These are phyloP conservation scores for Drosophila mojavensis DNA, from an alignment of 1,140 invertebrate species.

Conservation along the genomic window DNA sequence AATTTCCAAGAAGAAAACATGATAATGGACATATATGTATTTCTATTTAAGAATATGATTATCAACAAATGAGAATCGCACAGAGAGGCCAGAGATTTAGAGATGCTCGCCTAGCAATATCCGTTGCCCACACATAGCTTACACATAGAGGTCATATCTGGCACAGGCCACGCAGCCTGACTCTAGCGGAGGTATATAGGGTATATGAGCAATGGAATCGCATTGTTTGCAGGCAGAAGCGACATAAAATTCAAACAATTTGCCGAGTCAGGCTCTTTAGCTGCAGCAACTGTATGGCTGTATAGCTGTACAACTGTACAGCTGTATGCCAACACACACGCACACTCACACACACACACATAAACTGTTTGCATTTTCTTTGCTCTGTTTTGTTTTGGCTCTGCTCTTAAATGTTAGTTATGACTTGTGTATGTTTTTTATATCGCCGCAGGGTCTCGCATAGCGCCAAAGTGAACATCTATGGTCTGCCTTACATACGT, in stretches of 20 bases:
- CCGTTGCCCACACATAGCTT: too few species aligned
- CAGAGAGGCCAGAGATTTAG: too few species aligned
- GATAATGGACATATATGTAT: too few species aligned
- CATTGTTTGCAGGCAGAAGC: constrained; percentile 75
- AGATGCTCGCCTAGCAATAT: too few species aligned
- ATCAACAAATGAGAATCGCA: too few species aligned
- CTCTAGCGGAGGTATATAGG: neutral
- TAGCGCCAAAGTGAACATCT: constrained; percentile 94
- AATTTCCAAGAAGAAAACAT: too few species aligned
- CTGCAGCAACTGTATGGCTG: constrained; percentile 41
- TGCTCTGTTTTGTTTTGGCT: neutral
- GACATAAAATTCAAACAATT: constrained; percentile 81
- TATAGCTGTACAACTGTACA: neutral
- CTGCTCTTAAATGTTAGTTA: constrained; percentile 42
- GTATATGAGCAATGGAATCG: constrained; percentile 39
- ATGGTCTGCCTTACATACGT: constrained; percentile 94
- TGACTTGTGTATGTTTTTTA: constrained; percentile 47
- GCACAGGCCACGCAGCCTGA: neutral
- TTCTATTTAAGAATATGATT: too few species aligned
- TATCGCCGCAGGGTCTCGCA: constrained; percentile 87
- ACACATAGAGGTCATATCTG: too few species aligned
- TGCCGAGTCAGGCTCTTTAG: constrained; percentile 65
- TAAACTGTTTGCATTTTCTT: neutral
- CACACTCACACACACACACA: constrained; percentile 13
- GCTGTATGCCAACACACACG: neutral